These are phyloP conservation scores for Esox masquinongy DNA, from an alignment of 2,797 vertebrate species.

Conservation along the genomic window DNA sequence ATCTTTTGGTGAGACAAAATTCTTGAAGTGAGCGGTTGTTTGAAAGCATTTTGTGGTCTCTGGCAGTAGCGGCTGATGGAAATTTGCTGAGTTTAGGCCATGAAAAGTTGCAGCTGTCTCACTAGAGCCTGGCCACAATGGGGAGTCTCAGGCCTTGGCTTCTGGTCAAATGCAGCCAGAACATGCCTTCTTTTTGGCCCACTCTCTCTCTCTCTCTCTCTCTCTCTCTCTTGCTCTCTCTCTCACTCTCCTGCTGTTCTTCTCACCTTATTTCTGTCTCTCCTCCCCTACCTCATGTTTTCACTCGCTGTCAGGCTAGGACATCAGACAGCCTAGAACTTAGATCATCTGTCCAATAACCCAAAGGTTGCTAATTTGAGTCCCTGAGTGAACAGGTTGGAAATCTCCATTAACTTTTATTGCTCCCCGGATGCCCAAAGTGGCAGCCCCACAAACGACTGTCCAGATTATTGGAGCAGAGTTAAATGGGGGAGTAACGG, in stretches of 20 bases:
- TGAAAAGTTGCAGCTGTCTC: conserved; percentile 95
- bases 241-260: conserved; percentile 18
- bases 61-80: conserved; percentile 88
- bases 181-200: conserved; percentile 18
- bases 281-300: conserved; percentile 13
- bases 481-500: too few relatives aligned
- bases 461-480: too few relatives aligned
- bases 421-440: too few relatives aligned
- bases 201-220: neutral
- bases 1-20: conserved; percentile 56
- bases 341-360: too few relatives aligned
- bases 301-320: neutral
- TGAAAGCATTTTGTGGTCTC: conserved; percentile 92
- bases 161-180: conserved; percentile 62
- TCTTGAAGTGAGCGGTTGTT: conserved; percentile 88
- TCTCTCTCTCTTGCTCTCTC: conserved; percentile 11
- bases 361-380: too few relatives aligned
- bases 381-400: too few relatives aligned
- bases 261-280: conserved; percentile 14
- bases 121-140: conserved; percentile 69
- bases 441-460: too few relatives aligned
- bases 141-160: conserved; percentile 76
- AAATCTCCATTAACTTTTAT: too few relatives aligned
- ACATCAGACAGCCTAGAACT: too few relatives aligned
- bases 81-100: conserved; percentile 92